Conservation (phyloP, 1,140 invertebrate genomes). For the Kradibia gibbosae region DNA sequence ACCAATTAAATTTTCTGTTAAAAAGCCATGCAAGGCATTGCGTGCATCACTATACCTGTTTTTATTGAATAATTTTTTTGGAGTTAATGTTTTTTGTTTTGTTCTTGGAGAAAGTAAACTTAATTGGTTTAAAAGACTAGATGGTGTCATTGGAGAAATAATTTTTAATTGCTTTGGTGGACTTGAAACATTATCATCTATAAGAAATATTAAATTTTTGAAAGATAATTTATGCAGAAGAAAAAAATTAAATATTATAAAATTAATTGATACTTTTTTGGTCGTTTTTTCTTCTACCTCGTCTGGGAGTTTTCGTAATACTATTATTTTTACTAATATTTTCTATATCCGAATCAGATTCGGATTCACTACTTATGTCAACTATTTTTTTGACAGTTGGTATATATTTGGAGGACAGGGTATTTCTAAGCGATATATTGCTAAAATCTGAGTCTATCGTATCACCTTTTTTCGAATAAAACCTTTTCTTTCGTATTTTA, state of each 20-base stretch:
- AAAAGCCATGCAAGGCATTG: slow-evolving; percentile 81
- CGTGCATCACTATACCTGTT: slow-evolving; percentile 74
- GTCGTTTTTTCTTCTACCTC: slow-evolving; percentile 17
- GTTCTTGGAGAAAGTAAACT: slow-evolving; percentile 49
- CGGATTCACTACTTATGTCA: slow-evolving; percentile 65
- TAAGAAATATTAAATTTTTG: slow-evolving; percentile 13
- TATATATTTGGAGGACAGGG: slow-evolving; percentile 54
- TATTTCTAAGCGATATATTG: slow-evolving; percentile 54
- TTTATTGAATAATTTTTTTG: slow-evolving; percentile 60
- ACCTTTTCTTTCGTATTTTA: slow-evolving; percentile 57
- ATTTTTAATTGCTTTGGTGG: slow-evolving; percentile 61
- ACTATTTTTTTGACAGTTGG: slow-evolving; percentile 63
- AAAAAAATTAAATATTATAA: slow-evolving; percentile 20
- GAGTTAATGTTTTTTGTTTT: slow-evolving; percentile 51
- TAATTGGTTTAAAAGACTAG: slow-evolving; percentile 56
- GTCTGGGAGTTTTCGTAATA: slow-evolving; percentile 28
- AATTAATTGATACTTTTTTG: slow-evolving; percentile 51
- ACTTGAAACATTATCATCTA: slow-evolving; percentile 48
- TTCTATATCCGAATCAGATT: slow-evolving; percentile 63
- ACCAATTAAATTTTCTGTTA: slow-evolving; percentile 80
- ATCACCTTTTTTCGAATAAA: slow-evolving; percentile 60
- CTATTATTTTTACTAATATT: slow-evolving; percentile 51
- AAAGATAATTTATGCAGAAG: slow-evolving; percentile 16
- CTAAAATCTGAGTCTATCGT: slow-evolving; percentile 56
- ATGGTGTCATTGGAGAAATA: slow-evolving; percentile 58